Base-by-base conservation (phyloP, 1,140 invertebrate species). In the Zaprionus capensis region DNA sequence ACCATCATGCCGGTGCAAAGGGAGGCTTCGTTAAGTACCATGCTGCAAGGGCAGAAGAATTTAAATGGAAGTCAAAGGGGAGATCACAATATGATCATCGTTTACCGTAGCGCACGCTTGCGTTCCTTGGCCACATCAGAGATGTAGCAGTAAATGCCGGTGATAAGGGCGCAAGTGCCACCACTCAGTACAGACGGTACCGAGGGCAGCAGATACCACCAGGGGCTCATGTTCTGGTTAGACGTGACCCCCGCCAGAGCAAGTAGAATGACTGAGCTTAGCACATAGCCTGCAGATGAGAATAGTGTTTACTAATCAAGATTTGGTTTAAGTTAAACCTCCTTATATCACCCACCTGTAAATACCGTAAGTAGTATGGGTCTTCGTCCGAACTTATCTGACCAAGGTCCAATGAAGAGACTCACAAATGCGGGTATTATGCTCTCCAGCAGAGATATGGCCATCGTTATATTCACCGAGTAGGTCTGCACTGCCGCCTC, bases 391-490 rank as follows among this genome's bases (percentile, higher is more conserved):
- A 96, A 94, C 62, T 93, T 94, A 81, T 96, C 96, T 67, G 95
- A 96, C 96, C 96, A 96, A 2, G 95, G 95, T 53, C 96, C 96
- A 24, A 96, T 78, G 82, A 96, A 96, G 7, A 96, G 92, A 64
- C 95, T 94, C 0, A 96, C 87, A 46, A 96, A 76, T 1, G 95
- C 94, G 9, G 95, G 95, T 57, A 95, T 93, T 57, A 96, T 92
- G 49, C 94, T 94, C 78, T 95, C 94, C 31, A 96, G 80, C 0
- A 96, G 91, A 20, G 94, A 94, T 72, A 94, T 94, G 1, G 93
- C 92, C 92, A 95, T 95, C 4, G 94, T 82, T 36, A 96, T 94
- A 76, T 94, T 92, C 6, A 94, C 93, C n/a, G 94, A 94, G 76
- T 95, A 93, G 3, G 94, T 94, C 88, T 96, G 95, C 1, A 95